Base-by-base conservation (phyloP, 2,797 vertebrate species). In the Gymnoscopelus microlampas region DNA sequence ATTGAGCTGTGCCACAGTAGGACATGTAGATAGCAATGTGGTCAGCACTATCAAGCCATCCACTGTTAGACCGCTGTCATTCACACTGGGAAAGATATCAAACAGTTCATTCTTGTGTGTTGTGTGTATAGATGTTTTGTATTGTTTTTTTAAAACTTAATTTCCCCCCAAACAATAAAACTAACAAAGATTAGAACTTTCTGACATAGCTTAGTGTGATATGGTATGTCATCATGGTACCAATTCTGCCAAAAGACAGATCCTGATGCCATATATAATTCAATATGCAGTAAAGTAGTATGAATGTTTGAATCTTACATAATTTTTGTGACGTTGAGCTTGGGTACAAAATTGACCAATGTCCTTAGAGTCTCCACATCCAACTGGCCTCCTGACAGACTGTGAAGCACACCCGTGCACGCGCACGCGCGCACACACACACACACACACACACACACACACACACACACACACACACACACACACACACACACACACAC, bases 351-450 rank as follows among this genome's bases (percentile, higher is more conserved):
- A 50, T 93, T 70, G 53, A 82, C 77, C 71, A 97, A 73, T 0
- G 11, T 76, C 11, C 7, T 86, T 35, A 95, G 93, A 71, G 90
- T 93, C 55, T 92, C 83, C 2, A 94, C 88, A 74, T 93, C 84
- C 80, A 95, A 89, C 4, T 68, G 68, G 81, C 95, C 93, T 77
- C 89, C 95, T 87, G 96, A 96, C 60, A 97, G 89, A 87, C 96
- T 97, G 82, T 80, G 58, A 12, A 5, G 19, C 11, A 9, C 54
- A 58, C 10, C 13, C 23, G 29, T 12, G n/a, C 53, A 66, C 53
- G 47, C 35, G 47, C 53, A 65, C 11, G 50, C 39, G 49, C 19
- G 8, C 15, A 9, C n/a, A 56, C 6, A 23, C 15, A 24, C 6
- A 56, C 23, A 56, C n/a, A 53, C 51, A 29, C 26, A 29, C 26